Conservation (phyloP, 2,113 vertebrate genomes). For the Phyllostomus discolor region DNA sequence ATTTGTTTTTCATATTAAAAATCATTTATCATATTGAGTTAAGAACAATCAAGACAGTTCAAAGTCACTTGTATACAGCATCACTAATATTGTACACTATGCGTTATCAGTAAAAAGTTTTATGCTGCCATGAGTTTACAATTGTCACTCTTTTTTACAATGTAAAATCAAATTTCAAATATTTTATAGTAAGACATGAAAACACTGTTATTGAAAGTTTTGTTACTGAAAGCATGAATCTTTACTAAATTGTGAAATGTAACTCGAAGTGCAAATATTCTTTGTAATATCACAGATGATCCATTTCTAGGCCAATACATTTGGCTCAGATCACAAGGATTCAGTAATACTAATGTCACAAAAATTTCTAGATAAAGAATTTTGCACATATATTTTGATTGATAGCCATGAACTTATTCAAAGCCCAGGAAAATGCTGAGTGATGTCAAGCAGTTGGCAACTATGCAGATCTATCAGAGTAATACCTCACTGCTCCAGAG, state of each 20-base stretch:
- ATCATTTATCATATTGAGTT: not conserved
- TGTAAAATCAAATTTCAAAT: not conserved
- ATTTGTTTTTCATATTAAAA: not conserved
- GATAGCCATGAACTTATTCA: not conserved
- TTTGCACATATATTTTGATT: not conserved
- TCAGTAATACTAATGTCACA: not conserved
- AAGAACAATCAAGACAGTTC: not conserved
- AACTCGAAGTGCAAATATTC: not conserved
- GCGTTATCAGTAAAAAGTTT: not conserved
- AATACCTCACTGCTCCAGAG: not conserved
- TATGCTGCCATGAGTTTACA: not conserved
- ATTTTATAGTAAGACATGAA: not conserved
- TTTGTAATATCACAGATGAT: not conserved
- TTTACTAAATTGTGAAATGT: not conserved
- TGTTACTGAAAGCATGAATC: not conserved
- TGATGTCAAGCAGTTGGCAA: not conserved
- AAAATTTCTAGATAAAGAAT: not conserved
- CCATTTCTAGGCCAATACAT: not conserved
- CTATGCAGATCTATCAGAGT: slow-evolving; percentile 6
- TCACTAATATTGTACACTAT: not conserved
- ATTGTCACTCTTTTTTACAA: not conserved
- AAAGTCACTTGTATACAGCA: not conserved
- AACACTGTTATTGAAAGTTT: not conserved
- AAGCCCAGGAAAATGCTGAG: not conserved
- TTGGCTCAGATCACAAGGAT: not conserved